Evolutionary conservation across 2,113 vertebrate species (phyloP).

Genomic region (Neopipo cinnamomea): DNA sequence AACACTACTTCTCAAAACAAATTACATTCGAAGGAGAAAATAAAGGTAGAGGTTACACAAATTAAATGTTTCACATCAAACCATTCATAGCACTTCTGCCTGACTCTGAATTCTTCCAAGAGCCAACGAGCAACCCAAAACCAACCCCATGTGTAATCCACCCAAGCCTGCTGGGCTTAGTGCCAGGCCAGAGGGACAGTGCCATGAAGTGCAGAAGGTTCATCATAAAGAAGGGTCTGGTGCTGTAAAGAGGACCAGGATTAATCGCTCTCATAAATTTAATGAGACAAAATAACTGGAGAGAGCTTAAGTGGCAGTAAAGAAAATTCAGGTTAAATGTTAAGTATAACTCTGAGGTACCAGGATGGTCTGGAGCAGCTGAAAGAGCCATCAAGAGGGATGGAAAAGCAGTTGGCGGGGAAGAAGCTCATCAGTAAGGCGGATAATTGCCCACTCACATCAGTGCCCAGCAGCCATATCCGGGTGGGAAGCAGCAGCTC

Average conservation of each 20-base stretch:
- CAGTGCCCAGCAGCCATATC: not conserved
- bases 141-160: not conserved
- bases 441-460: not conserved
- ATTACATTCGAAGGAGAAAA: not conserved
- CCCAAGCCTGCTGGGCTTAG: fast-evolving
- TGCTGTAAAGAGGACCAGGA: not conserved
- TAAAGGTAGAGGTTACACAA: not conserved
- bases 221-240: not conserved
- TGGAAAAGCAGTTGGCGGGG: not conserved
- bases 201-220: not conserved
- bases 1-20: not conserved
- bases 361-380: not conserved
- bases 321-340: not conserved
- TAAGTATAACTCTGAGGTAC: not conserved
- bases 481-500: not conserved
- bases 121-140: not conserved
- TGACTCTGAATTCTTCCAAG: not conserved
- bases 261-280: not conserved
- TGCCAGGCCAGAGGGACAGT: not conserved
- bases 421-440: not conserved
- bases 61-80: not conserved
- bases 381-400: not conserved
- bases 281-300: not conserved
- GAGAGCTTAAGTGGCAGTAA: not conserved
- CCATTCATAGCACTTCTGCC: not conserved